phyloP scores from a whole-genome alignment of 1,140 invertebrate genomes.

The Oncopeltus fasciatus region DNA sequence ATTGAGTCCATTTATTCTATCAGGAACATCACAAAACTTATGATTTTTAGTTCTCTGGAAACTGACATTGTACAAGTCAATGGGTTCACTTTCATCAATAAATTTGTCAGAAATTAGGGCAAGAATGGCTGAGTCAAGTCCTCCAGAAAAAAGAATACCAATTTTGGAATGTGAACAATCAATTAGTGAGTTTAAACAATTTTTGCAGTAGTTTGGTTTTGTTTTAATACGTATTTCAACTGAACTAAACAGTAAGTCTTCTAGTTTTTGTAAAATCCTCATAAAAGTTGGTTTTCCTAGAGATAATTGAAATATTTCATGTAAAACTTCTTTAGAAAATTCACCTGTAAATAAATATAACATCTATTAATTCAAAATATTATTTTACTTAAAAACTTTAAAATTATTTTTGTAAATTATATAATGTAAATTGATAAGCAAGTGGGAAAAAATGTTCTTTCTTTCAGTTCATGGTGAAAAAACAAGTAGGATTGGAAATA shows the following conservation, averaged over 20 bases:
- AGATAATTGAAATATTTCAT: not conserved
- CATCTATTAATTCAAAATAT: not conserved
- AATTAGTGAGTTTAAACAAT: not conserved
- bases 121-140: conserved; percentile 83
- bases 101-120: conserved; percentile 63
- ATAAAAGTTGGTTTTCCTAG: not conserved
- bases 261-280: not conserved
- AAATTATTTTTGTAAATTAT: not conserved
- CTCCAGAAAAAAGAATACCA: conserved; percentile 86
- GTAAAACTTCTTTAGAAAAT: not conserved
- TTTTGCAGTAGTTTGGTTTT: conserved; percentile 1
- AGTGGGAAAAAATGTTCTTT: too few species aligned
- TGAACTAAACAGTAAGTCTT: not conserved
- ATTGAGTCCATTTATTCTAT: conserved; percentile 58
- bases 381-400: not conserved
- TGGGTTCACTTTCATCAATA: conserved; percentile 48
- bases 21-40: conserved; percentile 49
- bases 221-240: not conserved
- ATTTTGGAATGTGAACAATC: conserved; percentile 55
- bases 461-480: too few species aligned
- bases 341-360: not conserved
- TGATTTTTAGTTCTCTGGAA: conserved; percentile 45
- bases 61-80: conserved; percentile 95
- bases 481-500: too few species aligned
- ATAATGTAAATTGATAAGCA: not conserved